Evolutionary conservation across 2,888 invertebrate species (phyloP).

Genomic region (Pterostichus madidus): DNA sequence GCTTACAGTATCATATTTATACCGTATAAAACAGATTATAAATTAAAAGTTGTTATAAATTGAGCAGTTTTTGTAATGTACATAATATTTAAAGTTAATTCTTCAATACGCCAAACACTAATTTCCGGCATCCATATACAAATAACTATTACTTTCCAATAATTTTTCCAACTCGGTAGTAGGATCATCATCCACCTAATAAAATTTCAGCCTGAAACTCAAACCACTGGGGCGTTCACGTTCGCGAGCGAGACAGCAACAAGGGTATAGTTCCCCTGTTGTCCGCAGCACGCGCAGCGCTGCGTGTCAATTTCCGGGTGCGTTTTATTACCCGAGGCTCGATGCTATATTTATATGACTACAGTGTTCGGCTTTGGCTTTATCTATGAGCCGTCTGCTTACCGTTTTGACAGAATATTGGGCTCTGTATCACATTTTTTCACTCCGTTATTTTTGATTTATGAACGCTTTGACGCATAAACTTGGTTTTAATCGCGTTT

Average conservation of each 20-base stretch:
- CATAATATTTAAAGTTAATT: too few species aligned
- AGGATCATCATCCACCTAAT: too few species aligned
- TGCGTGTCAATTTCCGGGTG: conserved; percentile 42
- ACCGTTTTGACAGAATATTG: conserved; percentile 16
- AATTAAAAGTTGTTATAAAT: too few species aligned
- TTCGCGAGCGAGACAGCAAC: neutral
- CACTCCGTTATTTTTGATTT: conserved; percentile 43
- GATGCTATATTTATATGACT: conserved; percentile 31
- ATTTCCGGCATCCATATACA: too few species aligned
- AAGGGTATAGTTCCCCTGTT: neutral
- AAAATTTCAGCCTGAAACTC: too few species aligned
- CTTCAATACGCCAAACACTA: too few species aligned
- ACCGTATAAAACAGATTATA: too few species aligned
- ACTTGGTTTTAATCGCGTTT: conserved; percentile 42
- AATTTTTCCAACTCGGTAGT: too few species aligned
- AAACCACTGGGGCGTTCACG: neutral
- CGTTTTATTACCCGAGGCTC: conserved; percentile 23
- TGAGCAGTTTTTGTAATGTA: too few species aligned
- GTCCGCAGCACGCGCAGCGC: neutral
- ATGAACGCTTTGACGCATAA: conserved; percentile 42
- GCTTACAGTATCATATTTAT: too few species aligned
- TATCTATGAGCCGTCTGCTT: conserved; percentile 30
- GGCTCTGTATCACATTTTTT: conserved; percentile 24
- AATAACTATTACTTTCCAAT: too few species aligned
- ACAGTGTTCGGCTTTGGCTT: conserved; percentile 5